phyloP scores from a whole-genome alignment of 2,797 vertebrate species.

The Molossus molossus region DNA sequence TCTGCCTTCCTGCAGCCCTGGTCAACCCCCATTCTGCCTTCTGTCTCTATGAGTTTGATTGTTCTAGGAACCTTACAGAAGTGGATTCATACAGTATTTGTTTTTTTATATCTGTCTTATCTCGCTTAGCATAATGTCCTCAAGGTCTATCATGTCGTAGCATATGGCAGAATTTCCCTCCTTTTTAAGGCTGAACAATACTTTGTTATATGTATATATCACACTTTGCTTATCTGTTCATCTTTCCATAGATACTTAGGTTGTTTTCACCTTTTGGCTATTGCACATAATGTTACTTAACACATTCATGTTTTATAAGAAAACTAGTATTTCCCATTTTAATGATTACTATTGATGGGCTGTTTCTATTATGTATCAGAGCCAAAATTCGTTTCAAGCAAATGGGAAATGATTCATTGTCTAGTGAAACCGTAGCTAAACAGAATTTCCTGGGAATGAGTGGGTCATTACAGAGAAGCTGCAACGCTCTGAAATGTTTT shows the following conservation, averaged over 20 bases:
- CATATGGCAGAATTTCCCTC: not conserved
- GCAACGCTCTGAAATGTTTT: not conserved
- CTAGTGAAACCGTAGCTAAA: not conserved
- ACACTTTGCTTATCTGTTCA: no score
- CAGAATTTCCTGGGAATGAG: not conserved
- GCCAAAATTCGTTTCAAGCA: not conserved
- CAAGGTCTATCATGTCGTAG: not conserved
- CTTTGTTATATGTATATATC: no score
- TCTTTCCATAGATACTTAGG: no score
- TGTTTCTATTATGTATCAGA: not conserved
- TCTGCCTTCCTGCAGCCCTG: not conserved
- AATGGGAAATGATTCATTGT: not conserved
- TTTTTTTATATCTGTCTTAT: not conserved
- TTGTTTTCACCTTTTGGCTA: no score
- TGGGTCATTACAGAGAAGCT: not conserved
- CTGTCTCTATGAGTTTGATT: no score
- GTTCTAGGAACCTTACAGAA: no score
- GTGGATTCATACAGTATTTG: not conserved
- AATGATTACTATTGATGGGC: not conserved
- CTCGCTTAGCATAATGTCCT: not conserved
- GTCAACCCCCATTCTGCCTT: not conserved
- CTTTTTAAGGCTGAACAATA: not conserved
- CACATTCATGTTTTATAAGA: not conserved
- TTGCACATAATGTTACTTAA: not conserved
- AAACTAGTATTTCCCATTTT: not conserved